These are phyloP conservation scores for Acrobasis consociella DNA, from an alignment of 2,888 invertebrate genomes.

Conservation along the genomic window DNA sequence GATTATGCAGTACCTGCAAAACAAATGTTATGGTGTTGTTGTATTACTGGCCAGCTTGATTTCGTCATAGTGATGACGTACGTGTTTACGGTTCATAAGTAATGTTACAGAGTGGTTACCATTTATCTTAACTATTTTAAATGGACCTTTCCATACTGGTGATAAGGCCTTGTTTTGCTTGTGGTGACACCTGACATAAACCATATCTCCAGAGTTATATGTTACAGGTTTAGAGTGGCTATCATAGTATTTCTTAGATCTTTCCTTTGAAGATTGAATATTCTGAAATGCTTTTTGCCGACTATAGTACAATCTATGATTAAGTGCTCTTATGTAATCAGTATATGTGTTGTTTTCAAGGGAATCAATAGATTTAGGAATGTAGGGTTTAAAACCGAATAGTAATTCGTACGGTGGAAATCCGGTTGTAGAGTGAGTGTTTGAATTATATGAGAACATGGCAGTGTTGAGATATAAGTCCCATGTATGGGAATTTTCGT, in stretches of 20 bases:
- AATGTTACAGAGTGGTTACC: conserved; percentile 32
- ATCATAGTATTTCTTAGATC: conserved; percentile 15
- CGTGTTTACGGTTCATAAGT: conserved; percentile 22
- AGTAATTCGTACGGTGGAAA: background rate
- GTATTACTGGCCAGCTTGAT: conserved; percentile 24
- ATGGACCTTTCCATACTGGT: no score
- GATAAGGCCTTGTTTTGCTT: no score
- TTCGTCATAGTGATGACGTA: conserved; percentile 27
- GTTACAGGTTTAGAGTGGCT: no score
- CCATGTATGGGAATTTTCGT: conserved; percentile 28
- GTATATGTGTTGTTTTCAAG: background rate
- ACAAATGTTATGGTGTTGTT: background rate
- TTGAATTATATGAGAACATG: background rate
- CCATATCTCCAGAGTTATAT: no score
- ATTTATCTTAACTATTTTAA: conserved; percentile 22
- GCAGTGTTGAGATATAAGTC: background rate
- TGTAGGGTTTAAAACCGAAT: background rate
- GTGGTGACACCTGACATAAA: no score
- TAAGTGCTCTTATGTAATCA: conserved; percentile 34
- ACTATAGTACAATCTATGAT: conserved; percentile 33
- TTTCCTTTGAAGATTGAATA: conserved; percentile 10
- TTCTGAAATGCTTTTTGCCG: conserved; percentile 7
- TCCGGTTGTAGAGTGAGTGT: background rate
- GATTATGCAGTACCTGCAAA: background rate
- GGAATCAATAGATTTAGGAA: background rate